Base-by-base conservation (phyloP, 2,113 vertebrate genomes). In the Hippolais icterina region DNA sequence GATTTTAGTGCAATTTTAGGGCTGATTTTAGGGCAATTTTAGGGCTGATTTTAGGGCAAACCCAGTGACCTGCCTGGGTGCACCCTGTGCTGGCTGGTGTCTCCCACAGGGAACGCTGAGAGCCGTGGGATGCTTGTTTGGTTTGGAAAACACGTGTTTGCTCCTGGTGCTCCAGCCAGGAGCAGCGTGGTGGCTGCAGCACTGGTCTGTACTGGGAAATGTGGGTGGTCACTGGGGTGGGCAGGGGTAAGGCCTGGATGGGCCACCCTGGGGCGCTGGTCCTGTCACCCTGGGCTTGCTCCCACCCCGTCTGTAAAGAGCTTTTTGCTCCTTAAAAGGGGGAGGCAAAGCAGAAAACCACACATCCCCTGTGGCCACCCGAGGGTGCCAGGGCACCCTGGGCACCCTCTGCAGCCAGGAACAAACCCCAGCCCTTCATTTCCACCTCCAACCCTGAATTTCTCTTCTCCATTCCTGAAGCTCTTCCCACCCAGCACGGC, bases 301-400 rank as follows among this genome's bases (percentile, higher is more conserved):
- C 50, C 50, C 37, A 7, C 7, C 39, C 60, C 9, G 1, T 15
- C 52, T 69, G 29, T 17, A 0, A 78, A 68, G 20, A 6, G 77
- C 21, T 64, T 82, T 60, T 44, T 53, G 49, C 46, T 42, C 53
- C 63, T 42, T 4, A 10, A 31, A 49, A 80, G 25, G 49, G 53
- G 61, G 57, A 64, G 37, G 44, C 19, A 16, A 49, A 49, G 35
- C 5, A 5, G 54, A 27, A 25, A 33, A 42, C 8, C 11, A 0
- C 63, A 15, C 8, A 0, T 5, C 44, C 3, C 1, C 6, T 9
- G 22, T 0, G 4, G 39, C 13, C 61, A 10, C 15, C 7, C 1
- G 0, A 22, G 39, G 28, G 68, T 1, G 10, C 2, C 2, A 59
- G 37, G 12, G 15, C 28, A 28, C n/a, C 49, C 18, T 2, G 1